Evolutionary conservation across 2,797 vertebrate genomes (phyloP), one percentile per base, ranked within the genome.

Genomic region (Pseudotriccus pelzelni): DNA sequence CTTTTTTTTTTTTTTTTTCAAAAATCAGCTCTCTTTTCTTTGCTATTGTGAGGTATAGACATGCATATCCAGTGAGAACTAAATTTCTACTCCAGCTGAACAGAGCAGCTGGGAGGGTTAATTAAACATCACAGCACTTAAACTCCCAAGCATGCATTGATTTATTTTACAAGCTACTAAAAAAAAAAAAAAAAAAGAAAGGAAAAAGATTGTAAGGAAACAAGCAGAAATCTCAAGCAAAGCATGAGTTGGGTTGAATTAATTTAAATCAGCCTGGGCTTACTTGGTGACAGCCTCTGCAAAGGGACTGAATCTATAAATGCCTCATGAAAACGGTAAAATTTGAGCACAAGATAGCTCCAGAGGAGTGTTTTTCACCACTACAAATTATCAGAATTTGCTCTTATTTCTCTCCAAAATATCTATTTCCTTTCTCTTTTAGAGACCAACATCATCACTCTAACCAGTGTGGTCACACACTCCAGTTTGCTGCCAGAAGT

Each of bases 211-310:
- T 19, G 6, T 22, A 36, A 59, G 20, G 39, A 90, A 87, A 44
- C 16, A 84, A 79, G 59, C 15, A 85, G 41, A 85, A 78, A 90
- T 20, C 28, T 21, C 25, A 90, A 60, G 43, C 39, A 66, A 94
- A 81, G 69, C 58, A 85, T 22, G 67, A 78, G 4, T 72, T 64
- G 53, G 21, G 41, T 2, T 39, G 60, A 77, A 77, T 80, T 80
- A 60, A 77, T 47, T 52, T 36, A 46, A 94, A 28, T 52, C 80
- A 79, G 34, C 36, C 36, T 75, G 55, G 36, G 62, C 12, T 68
- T 37, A 37, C 21, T 13, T 86, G 88, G 69, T 90, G 93, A 91
- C 73, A 78, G 63, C 30, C 16, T 86, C 46, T 72, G 39, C 3
- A 5, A 78, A 7, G 18, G 36, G 60, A 75, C 18, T 59, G 46